A percentile compares a stretch with the other conserved stretches of the same genome.
Conservation (phyloP, 2,888 invertebrate species). For the Lepidochrysops patricia region DNA sequence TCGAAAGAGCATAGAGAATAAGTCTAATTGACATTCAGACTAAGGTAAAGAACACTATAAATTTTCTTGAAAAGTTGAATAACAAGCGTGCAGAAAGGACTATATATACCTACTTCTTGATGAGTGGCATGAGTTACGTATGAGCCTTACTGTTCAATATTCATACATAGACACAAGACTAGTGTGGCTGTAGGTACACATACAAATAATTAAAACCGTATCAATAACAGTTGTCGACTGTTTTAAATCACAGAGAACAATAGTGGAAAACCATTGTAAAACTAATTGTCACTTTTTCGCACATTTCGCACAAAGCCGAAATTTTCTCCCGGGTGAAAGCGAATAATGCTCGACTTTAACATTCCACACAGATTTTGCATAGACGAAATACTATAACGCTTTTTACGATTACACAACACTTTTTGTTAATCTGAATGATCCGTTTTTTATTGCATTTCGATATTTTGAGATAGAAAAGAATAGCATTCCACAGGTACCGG, state of each 20-base stretch:
- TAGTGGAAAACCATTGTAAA: slow-evolving; percentile 2
- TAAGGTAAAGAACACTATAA: too few relatives aligned
- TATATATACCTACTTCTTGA: too few relatives aligned
- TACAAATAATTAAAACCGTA: neutral
- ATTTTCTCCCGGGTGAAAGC: slow-evolving; percentile 5
- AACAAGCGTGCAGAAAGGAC: too few relatives aligned
- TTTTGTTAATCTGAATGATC: neutral
- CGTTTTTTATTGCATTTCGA: neutral
- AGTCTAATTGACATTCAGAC: too few relatives aligned
- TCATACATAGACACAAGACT: too few relatives aligned
- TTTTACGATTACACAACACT: neutral
- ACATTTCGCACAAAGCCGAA: slow-evolving; percentile 7
- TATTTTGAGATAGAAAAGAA: neutral
- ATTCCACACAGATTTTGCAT: slow-evolving; percentile 4
- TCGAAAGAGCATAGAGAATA: too few relatives aligned
- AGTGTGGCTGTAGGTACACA: too few relatives aligned
- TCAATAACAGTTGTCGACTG: neutral
- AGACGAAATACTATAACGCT: neutral
- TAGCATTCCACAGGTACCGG: neutral
- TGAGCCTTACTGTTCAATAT: too few relatives aligned
- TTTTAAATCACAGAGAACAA: neutral
- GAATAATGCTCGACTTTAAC: neutral
- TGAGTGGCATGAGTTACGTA: too few relatives aligned
- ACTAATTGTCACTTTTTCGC: slow-evolving; percentile 8
- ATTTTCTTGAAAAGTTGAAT: too few relatives aligned